Evolutionary conservation across 2,797 vertebrate genomes (phyloP), one percentile per base, ranked within the genome.

Genomic region (Pipistrellus pygmaeus): DNA sequence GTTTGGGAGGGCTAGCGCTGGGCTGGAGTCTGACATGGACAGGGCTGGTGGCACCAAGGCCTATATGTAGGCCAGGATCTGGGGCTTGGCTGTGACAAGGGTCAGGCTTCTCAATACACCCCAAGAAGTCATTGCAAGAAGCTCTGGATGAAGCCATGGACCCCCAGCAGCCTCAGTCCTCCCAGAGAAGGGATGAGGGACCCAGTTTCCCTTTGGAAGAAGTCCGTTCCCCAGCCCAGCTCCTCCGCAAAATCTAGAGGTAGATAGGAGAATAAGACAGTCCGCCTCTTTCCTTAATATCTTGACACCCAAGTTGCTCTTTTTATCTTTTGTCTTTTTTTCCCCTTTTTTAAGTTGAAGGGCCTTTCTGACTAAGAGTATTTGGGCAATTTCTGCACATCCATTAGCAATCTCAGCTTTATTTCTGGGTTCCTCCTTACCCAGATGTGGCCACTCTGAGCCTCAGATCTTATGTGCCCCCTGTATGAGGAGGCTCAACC

Each of bases 341-440:
- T 48, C 4, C 4, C n/a, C 44, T 13, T n/a, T 76, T 57, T 76
- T 51, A n/a, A 84, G 21, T 82, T 69, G 32, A 71, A 83, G 20
- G 13, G 18, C 1, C 35, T 44, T 84, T 73, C 57, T 68, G 80
- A 25, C 13, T 60, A 46, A 71, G 84, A 57, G 4, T 41, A 46
- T 81, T 25, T 72, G 55, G 15, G 77, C 23, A 9, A 57, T 78
- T 84, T 90, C 88, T 88, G 9, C 32, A 46, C 41, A 23, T 21
- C 53, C n/a, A 0, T 46, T 41, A 30, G 25, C 38, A 78, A 68
- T 35, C 69, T 32, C 57, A 71, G 38, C 38, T 84, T 71, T n/a
- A 55, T 72, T 93, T 83, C 76, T 32, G 30, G 25, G 8, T 46
- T 55, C 53, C 76, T 75, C 51, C 62, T 72, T 80, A 73, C 32